These are phyloP conservation scores for Pantelozetes paolii DNA, from an alignment of 2,888 invertebrate genomes.

Conservation along the genomic window DNA sequence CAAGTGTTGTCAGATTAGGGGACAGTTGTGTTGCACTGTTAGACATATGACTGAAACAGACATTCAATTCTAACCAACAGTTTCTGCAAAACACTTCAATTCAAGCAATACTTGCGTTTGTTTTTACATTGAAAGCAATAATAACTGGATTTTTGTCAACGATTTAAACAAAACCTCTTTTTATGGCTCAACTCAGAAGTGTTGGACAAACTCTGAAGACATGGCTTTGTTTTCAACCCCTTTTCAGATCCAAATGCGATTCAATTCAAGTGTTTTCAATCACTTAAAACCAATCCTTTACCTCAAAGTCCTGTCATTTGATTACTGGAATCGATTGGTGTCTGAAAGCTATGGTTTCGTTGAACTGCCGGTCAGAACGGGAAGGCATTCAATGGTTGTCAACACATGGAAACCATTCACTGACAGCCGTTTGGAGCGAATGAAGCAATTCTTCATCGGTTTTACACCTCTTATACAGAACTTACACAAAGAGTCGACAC, in stretches of 20 bases:
- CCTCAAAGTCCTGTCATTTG: slow-evolving; percentile 13
- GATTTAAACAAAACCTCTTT: neutral
- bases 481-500: neutral
- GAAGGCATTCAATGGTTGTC: neutral
- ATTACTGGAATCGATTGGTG: slow-evolving; percentile 16
- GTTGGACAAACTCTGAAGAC: neutral
- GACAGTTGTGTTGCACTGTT: neutral
- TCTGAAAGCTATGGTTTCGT: slow-evolving; percentile 16
- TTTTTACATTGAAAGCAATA: slow-evolving; percentile 23
- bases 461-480: neutral
- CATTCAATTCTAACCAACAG: neutral
- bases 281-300: slow-evolving; percentile 10
- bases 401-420: slow-evolving; percentile 16
- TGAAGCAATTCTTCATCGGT: slow-evolving; percentile 19
- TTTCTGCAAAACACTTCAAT: neutral
- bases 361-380: neutral
- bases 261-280: neutral
- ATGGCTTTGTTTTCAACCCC: slow-evolving; percentile 5
- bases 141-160: neutral
- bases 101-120: slow-evolving; percentile 1
- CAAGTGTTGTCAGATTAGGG: too few species aligned
- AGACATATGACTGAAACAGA: too few species aligned
- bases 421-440: neutral
- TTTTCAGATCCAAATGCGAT: neutral
- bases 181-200: slow-evolving; percentile 11